These are phyloP conservation scores for Megaleporinus macrocephalus DNA, from an alignment of 2,113 vertebrate species.

Conservation along the genomic window DNA sequence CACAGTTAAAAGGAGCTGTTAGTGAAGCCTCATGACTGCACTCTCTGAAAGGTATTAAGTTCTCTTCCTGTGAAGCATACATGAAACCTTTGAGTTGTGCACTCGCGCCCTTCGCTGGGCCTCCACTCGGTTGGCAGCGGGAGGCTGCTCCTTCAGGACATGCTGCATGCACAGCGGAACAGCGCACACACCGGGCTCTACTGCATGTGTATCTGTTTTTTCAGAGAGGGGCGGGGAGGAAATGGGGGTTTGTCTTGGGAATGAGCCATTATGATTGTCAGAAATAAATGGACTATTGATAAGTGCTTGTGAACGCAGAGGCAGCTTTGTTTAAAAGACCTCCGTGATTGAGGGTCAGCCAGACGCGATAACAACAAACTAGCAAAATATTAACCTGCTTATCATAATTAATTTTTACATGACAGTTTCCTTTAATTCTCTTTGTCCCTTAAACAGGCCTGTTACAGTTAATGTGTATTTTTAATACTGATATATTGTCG, in stretches of 20 bases:
- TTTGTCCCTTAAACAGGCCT: too few relatives aligned
- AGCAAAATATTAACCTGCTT: too few relatives aligned
- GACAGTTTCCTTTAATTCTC: too few relatives aligned
- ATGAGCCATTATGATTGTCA: constrained; percentile 13
- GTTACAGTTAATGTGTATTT: too few relatives aligned
- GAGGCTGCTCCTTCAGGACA: constrained; percentile 63
- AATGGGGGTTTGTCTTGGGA: constrained; percentile 34
- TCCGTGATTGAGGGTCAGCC: not conserved
- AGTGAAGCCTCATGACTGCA: not conserved
- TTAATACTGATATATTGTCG: too few relatives aligned
- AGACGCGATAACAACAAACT: too few relatives aligned
- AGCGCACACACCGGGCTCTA: constrained; percentile 28
- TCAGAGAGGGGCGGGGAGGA: constrained; percentile 1
- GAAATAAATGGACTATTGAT: constrained; percentile 9
- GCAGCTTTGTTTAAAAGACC: constrained; percentile 4
- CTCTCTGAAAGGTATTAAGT: constrained; percentile 50
- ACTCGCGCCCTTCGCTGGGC: constrained; percentile 67
- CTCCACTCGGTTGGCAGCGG: constrained; percentile 64
- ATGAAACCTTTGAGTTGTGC: constrained; percentile 55
- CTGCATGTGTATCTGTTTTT: constrained; percentile 43
- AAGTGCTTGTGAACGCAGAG: not conserved
- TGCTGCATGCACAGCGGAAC: constrained; percentile 55
- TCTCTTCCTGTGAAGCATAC: constrained; percentile 54
- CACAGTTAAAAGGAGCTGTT: not conserved
- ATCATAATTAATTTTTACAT: too few relatives aligned